A percentile compares a stretch with the other conserved stretches of the same genome.
Evolutionary conservation across 2,113 vertebrate species (phyloP).

Genomic region (Carlito syrichta): DNA sequence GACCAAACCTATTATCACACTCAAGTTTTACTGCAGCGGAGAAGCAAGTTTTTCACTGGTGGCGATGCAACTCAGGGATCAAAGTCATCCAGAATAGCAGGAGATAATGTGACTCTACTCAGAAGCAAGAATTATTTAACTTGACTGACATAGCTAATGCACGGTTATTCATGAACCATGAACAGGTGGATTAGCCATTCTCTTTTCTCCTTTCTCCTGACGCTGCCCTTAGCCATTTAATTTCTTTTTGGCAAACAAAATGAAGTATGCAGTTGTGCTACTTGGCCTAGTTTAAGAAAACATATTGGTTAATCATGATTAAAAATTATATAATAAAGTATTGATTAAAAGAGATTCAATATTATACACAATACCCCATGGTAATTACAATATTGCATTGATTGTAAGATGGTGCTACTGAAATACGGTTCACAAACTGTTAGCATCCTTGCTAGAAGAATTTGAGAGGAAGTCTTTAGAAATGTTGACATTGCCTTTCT

Average conservation of each 20-base stretch:
- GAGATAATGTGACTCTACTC: background rate
- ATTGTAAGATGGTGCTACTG: background rate
- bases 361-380: background rate
- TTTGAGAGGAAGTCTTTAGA: background rate
- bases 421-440: background rate
- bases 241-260: slow-evolving; percentile 15
- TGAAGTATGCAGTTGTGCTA: slow-evolving; percentile 1
- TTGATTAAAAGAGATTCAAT: background rate
- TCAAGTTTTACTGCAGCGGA: background rate
- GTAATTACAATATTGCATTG: background rate
- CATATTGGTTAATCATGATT: background rate
- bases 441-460: background rate
- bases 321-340: background rate
- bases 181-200: background rate
- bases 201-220: background rate
- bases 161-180: background rate
- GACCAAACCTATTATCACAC: background rate
- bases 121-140: background rate
- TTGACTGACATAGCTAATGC: background rate
- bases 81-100: background rate
- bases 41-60: background rate
- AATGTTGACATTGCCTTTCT: background rate
- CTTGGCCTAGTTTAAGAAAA: background rate
- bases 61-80: background rate
- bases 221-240: background rate